Conservation (phyloP, 1,140 invertebrate species). For the Caenorhabditis elegans region WBcel235 BX284602.5:9743001-9743500, state of each 20-base stretch:
- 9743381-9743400: constrained; percentile 47
- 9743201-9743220: constrained; percentile 62
- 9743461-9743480: not conserved
- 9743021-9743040: not conserved
- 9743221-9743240: constrained; percentile 60
- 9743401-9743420: constrained; percentile 46
- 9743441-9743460: constrained; percentile 30
- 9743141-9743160: constrained; percentile 40
- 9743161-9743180: constrained; percentile 53
- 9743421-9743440: not conserved
- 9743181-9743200: constrained; percentile 44
- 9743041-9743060: not conserved
- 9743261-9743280: constrained; percentile 55
- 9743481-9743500: no score
- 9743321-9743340: constrained; percentile 56
- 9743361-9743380: constrained; percentile 55
- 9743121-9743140: not conserved
- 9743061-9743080: not conserved
- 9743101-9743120: no score
- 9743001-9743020: no score
- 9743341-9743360: constrained; percentile 63
- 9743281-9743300: constrained; percentile 47
- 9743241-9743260: constrained; percentile 52
- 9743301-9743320: constrained; percentile 52
- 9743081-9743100: no score